Evolutionary conservation across 1,140 invertebrate genomes (phyloP), one percentile per base, ranked within the genome.

Genomic region (Bicyclus anynana): DNA sequence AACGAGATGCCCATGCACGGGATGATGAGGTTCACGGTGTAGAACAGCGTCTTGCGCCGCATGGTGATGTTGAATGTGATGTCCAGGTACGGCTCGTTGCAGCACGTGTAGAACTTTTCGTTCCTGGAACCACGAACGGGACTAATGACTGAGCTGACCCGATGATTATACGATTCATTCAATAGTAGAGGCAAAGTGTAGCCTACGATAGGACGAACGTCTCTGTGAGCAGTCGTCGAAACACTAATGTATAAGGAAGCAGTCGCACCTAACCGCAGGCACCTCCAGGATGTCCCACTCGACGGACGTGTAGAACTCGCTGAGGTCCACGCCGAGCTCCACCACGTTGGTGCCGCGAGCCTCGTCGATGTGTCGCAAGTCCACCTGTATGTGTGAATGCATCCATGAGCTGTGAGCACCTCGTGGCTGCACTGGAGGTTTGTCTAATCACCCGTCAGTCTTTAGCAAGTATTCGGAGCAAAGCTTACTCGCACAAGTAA

Each of bases 231-330:
- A 13, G 12, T 12, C 12, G 33, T 2, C 12, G 13, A 35, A 13
- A 35, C 2, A 10, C 12, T 13, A 35, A 35, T 35, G 10, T 5
- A 35, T 23, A 4, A 2, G 40, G 17, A 2, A 14, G 1, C 17
- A 4, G 1, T 2, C 20, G 6, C 12, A 97, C 93, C 96, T 93
- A 40, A 97, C 95, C 38, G 96, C 97, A 42, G 98, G 98, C 52
- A 99, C 98, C 90, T 97, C 96, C 49, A 99, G 91, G 75, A 99
- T 98, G 87, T 99, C 98, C 98, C 98, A 99, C 90, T 99, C 98
- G 10, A 99, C 98, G 23, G 96, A 98, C 90, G 96, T 96, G 89
- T 98, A 99, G 90, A 98, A 99, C 83, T 98, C 97, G 33, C 95
- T 96, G 40, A 99, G 91, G 84, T 98, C 97, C 13, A 98, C 97